phyloP scores from a whole-genome alignment of 2,888 invertebrate species.

The Epirrhoe tristata region DNA sequence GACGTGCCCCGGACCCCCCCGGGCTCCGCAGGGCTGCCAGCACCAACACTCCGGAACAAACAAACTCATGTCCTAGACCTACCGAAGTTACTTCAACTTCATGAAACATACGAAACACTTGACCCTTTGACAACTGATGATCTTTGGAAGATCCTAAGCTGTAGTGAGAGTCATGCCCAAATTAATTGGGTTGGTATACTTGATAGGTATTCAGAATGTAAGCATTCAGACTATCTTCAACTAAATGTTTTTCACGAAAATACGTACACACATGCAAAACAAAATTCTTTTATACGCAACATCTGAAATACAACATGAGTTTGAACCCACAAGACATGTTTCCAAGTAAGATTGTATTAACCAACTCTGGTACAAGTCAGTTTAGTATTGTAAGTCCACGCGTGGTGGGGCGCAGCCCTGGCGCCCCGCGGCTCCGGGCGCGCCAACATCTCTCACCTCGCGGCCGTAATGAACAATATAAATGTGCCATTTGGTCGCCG shows the following conservation, averaged over 20 bases:
- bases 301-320: not conserved
- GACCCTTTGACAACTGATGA: not conserved
- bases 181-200: too few species aligned
- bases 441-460: constrained; percentile 83
- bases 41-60: not conserved
- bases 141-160: too few species aligned
- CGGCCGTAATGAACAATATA: constrained; percentile 80
- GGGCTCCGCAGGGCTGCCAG: constrained; percentile 65
- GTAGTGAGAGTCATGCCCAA: too few species aligned
- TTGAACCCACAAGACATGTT: not conserved
- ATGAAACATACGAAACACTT: not conserved
- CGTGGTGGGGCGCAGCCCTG: constrained; percentile 58
- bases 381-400: not conserved
- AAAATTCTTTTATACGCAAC: not conserved
- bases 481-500: constrained; percentile 73
- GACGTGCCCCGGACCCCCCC: constrained; percentile 72
- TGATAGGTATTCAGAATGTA: too few species aligned
- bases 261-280: not conserved
- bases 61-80: not conserved
- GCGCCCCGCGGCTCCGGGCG: constrained; percentile 70
- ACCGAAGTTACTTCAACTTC: not conserved
- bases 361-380: too few species aligned
- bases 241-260: too few species aligned
- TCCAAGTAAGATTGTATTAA: too few species aligned
- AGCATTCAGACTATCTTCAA: too few species aligned